Evolutionary conservation across 1,140 invertebrate species (phyloP).

Genomic region (Gryon sp.): DNA sequence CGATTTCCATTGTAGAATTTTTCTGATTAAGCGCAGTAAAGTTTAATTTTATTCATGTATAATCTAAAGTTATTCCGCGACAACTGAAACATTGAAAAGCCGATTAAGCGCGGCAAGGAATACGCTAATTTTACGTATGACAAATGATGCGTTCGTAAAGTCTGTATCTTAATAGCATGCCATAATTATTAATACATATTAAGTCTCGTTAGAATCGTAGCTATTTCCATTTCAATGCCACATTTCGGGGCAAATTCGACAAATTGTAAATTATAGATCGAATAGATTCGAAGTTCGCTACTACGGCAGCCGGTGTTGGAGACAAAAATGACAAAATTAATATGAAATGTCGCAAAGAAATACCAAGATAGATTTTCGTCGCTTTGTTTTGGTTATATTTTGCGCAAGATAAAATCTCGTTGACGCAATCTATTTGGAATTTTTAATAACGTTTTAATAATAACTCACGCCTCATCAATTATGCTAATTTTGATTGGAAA

Average conservation of each 20-base stretch:
- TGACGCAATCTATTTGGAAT: constrained; percentile 53
- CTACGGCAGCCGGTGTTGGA: not conserved
- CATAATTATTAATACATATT: constrained; percentile 58
- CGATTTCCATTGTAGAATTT: too few species aligned
- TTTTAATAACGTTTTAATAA: constrained; percentile 54
- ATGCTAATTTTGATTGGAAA: constrained; percentile 56
- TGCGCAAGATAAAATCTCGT: constrained; percentile 37
- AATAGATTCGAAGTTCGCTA: constrained; percentile 4
- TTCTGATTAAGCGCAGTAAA: constrained; percentile 37
- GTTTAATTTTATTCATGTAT: constrained; percentile 46
- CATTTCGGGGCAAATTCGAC: constrained; percentile 32
- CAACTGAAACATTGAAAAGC: constrained; percentile 44
- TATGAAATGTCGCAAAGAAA: constrained; percentile 7
- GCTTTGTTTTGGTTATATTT: constrained; percentile 31
- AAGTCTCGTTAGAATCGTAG: constrained; percentile 42
- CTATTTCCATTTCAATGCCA: constrained; percentile 46
- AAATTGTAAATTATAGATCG: constrained; percentile 49
- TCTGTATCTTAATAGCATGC: constrained; percentile 43
- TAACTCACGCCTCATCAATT: constrained; percentile 56
- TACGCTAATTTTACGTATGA: constrained; percentile 52
- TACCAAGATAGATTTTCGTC: constrained; percentile 4
- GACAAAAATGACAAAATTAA: constrained; percentile 19
- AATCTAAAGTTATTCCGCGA: constrained; percentile 49
- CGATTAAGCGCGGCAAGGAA: constrained; percentile 43
- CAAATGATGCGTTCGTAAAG: constrained; percentile 51